A percentile compares a stretch with the other conserved stretches of the same genome.
These are phyloP conservation scores for Lutjanus erythropterus DNA, from an alignment of 2,113 vertebrate species.

Conservation along the genomic window DNA sequence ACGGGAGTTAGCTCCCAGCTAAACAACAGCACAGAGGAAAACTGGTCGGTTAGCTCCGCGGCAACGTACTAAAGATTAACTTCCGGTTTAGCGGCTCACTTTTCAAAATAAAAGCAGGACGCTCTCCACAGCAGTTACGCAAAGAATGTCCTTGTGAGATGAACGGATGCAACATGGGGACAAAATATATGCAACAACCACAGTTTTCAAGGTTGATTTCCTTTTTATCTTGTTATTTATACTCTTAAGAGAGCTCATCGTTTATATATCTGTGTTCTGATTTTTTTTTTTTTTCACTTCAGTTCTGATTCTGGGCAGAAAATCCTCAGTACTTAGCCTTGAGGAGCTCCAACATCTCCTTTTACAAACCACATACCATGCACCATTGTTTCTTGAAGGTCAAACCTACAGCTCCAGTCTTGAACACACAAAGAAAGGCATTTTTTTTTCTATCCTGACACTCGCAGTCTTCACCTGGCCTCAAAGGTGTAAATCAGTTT, in stretches of 20 bases:
- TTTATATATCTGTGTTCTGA: not conserved
- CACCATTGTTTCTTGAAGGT: constrained; percentile 44
- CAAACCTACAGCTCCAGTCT: constrained; percentile 19
- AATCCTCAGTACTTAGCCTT: not conserved
- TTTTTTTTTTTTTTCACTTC: not conserved
- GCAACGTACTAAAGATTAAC: not conserved
- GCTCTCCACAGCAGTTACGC: not conserved
- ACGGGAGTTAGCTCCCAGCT: constrained; percentile 36
- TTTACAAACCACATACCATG: not conserved
- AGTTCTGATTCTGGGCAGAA: not conserved
- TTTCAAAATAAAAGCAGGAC: constrained; percentile 66
- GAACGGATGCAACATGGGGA: not conserved
- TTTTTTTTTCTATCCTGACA: constrained; percentile 31
- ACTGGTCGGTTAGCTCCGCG: constrained; percentile 11
- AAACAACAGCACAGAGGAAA: constrained; percentile 49
- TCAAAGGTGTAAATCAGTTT: constrained; percentile 48
- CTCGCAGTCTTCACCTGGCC: not conserved
- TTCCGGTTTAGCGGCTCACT: constrained; percentile 27
- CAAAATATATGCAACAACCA: not conserved
- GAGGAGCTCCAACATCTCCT: not conserved
- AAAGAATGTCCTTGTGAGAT: not conserved
- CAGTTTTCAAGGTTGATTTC: not conserved
- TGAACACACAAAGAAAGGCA: constrained; percentile 4
- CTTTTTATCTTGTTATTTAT: not conserved
- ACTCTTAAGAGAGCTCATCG: not conserved